Evolutionary conservation across 2,113 vertebrate genomes (phyloP).

Genomic region (Chlamydotis undulata): DNA sequence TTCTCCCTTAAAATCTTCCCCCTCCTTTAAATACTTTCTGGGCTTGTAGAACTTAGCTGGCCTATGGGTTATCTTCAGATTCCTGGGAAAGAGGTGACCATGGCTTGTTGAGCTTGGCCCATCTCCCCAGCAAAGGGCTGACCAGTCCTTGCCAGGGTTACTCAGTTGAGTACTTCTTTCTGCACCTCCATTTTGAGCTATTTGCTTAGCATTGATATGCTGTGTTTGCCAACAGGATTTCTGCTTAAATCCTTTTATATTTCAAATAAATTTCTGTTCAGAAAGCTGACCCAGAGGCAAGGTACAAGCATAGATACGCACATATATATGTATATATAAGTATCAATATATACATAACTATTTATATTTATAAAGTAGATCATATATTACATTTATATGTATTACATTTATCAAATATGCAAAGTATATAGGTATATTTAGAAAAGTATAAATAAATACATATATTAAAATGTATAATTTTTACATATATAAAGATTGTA

Average conservation of each 20-base stretch:
- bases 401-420: too few species aligned
- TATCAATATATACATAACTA: background rate
- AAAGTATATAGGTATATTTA: too few species aligned
- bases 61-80: background rate
- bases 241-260: background rate
- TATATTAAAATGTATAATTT: too few species aligned
- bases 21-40: background rate
- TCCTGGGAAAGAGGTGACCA: background rate
- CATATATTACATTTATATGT: too few species aligned
- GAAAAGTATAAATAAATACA: too few species aligned
- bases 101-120: background rate
- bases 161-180: background rate
- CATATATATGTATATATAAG: background rate
- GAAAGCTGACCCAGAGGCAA: background rate
- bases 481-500: background rate
- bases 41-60: background rate
- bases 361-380: background rate
- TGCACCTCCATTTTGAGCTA: background rate
- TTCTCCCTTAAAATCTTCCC: accelerated
- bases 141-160: background rate
- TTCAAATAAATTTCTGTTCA: background rate
- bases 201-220: background rate
- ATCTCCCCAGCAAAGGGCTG: background rate
- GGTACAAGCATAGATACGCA: background rate
- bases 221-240: background rate